These are phyloP conservation scores for Andrena bucephala DNA, from an alignment of 2,888 invertebrate species.

Conservation along the genomic window DNA sequence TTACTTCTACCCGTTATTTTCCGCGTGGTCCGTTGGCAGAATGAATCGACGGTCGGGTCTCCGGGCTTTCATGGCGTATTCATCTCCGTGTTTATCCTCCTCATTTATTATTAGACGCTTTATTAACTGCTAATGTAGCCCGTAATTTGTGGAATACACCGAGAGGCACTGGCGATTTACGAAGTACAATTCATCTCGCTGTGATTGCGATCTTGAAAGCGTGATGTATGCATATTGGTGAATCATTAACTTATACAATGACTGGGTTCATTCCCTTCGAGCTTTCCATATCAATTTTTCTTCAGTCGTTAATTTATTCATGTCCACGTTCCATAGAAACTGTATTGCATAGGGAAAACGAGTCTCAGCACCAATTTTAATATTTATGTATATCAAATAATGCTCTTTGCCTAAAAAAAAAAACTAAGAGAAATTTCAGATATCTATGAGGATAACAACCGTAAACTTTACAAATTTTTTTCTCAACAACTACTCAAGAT, in stretches of 20 bases:
- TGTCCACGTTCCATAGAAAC: no score
- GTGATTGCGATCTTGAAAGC: not conserved
- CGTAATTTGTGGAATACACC: not conserved
- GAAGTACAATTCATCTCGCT: not conserved
- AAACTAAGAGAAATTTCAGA: no score
- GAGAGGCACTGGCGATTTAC: not conserved
- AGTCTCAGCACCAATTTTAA: no score
- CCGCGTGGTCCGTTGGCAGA: not conserved
- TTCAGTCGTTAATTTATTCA: conserved; percentile 14
- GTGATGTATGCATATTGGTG: not conserved
- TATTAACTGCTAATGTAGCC: conserved; percentile 14
- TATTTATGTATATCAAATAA: no score
- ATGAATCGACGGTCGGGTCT: not conserved
- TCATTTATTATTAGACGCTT: not conserved
- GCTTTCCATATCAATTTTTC: conserved; percentile 8
- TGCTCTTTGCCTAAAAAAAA: no score
- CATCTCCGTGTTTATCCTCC: not conserved
- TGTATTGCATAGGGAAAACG: no score
- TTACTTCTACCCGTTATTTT: not conserved
- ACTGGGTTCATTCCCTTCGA: not conserved
- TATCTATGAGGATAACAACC: no score
- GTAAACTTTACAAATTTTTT: no score
- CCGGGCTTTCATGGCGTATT: not conserved
- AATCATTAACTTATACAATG: not conserved
- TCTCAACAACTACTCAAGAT: no score